Evolutionary conservation across 2,888 invertebrate species (phyloP).

Genomic region (Drosophila parthenogenetica): DNA sequence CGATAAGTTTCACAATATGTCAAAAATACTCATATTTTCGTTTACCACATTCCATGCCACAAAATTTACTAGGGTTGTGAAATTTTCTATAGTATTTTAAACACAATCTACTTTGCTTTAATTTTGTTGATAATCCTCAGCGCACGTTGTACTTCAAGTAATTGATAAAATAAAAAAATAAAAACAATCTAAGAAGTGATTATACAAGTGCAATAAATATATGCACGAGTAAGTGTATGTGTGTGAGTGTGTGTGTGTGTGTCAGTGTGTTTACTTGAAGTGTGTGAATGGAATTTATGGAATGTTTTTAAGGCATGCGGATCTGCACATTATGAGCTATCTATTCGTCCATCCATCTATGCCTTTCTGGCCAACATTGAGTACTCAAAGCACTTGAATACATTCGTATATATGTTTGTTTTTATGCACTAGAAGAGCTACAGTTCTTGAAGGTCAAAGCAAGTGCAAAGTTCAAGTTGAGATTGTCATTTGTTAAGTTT

Average conservation of each 20-base stretch:
- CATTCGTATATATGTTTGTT: background rate
- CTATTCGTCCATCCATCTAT: conserved; percentile 6
- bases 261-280: conserved; percentile 15
- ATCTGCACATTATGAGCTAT: conserved; percentile 23
- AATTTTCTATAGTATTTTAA: conserved; percentile 1
- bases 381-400: conserved; percentile 20
- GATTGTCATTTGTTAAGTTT: conserved; percentile 13
- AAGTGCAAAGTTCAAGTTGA: conserved; percentile 10
- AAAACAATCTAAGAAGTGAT: conserved; percentile 5
- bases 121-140: conserved; percentile 4
- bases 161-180: conserved; percentile 12
- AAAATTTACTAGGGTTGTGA: background rate
- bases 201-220: conserved; percentile 13
- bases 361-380: conserved; percentile 8
- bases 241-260: background rate
- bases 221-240: background rate
- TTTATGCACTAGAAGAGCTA: background rate
- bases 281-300: conserved; percentile 26
- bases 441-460: conserved; percentile 10
- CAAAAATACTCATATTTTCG: no score
- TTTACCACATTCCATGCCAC: no score
- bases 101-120: conserved; percentile 14
- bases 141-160: conserved; percentile 7
- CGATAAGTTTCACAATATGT: no score
- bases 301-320: conserved; percentile 20